A percentile compares a stretch with the other conserved stretches of the same genome.
Evolutionary conservation across 2,113 vertebrate species (phyloP).

Genomic region (Nestor notabilis): DNA sequence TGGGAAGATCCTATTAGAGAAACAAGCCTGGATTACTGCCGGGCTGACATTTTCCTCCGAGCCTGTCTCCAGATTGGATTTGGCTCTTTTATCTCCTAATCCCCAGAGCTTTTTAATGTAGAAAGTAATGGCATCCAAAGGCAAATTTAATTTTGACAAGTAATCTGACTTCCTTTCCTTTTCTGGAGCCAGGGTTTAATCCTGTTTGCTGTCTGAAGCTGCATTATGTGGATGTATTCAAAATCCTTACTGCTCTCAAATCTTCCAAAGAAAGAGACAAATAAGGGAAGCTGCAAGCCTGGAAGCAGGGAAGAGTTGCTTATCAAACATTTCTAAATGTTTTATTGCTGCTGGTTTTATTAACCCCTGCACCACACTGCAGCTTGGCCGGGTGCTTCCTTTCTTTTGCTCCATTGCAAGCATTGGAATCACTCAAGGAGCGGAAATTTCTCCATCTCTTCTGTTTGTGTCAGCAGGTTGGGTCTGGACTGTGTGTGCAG

Average conservation of each 20-base stretch:
- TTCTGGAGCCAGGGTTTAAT: not conserved
- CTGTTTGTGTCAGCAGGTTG: not conserved
- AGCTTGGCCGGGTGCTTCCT: not conserved
- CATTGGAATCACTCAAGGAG: not conserved
- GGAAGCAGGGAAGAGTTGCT: not conserved
- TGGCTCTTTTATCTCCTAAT: constrained; percentile 54
- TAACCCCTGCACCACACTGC: not conserved
- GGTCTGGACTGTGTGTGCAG: rapidly evolving
- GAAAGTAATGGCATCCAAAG: constrained; percentile 11
- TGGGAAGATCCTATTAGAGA: not conserved
- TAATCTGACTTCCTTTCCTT: constrained; percentile 37
- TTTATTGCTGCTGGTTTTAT: not conserved
- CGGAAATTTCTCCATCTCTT: not conserved
- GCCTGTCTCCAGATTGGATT: constrained; percentile 43
- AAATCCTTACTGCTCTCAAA: not conserved
- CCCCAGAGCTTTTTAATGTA: constrained; percentile 26
- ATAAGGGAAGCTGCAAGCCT: not conserved
- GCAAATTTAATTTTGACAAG: constrained; percentile 42
- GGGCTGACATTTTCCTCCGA: constrained; percentile 31
- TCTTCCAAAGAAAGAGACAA: not conserved
- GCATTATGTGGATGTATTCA: constrained; percentile 8
- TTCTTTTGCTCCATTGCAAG: rapidly evolving
- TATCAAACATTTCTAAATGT: not conserved
- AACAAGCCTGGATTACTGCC: constrained; percentile 14
- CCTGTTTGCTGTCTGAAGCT: constrained; percentile 35